Evolutionary conservation across 2,113 vertebrate genomes (phyloP).

Genomic region (Indicator indicator): DNA sequence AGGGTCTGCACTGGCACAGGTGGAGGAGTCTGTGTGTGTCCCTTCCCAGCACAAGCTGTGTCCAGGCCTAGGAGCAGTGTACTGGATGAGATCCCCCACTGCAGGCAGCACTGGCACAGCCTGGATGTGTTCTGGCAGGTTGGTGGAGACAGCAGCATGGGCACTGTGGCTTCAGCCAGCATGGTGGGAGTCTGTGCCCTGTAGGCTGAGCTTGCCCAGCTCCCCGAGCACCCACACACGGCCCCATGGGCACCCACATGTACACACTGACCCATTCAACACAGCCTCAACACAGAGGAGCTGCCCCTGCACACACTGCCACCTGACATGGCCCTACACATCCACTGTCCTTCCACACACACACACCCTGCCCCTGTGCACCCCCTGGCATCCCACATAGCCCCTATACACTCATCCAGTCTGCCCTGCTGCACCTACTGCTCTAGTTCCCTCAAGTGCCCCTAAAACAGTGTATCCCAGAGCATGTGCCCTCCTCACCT

Average conservation of each 20-base stretch:
- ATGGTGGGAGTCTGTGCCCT: background rate
- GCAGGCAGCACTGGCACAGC: background rate
- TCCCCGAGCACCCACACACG: accelerated
- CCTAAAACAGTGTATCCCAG: accelerated
- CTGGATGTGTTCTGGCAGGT: background rate
- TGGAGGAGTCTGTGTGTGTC: background rate
- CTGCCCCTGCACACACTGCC: accelerated
- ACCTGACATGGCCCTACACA: background rate
- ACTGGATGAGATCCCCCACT: no score
- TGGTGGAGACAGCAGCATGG: background rate
- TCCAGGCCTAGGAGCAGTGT: no score
- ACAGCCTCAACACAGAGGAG: background rate
- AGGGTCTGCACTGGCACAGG: background rate
- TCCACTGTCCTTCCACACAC: background rate
- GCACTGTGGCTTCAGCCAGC: accelerated
- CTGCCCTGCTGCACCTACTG: background rate
- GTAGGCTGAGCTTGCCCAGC: background rate
- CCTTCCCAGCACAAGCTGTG: background rate
- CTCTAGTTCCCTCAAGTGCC: background rate
- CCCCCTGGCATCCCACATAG: accelerated
- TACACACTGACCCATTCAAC: background rate
- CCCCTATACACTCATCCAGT: background rate
- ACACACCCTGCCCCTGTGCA: accelerated
- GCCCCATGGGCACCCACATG: accelerated
- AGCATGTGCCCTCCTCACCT: no score